Evolutionary conservation across 2,113 vertebrate species (phyloP), one percentile per base, ranked within the genome.

Genomic region (Polypterus senegalus): DNA sequence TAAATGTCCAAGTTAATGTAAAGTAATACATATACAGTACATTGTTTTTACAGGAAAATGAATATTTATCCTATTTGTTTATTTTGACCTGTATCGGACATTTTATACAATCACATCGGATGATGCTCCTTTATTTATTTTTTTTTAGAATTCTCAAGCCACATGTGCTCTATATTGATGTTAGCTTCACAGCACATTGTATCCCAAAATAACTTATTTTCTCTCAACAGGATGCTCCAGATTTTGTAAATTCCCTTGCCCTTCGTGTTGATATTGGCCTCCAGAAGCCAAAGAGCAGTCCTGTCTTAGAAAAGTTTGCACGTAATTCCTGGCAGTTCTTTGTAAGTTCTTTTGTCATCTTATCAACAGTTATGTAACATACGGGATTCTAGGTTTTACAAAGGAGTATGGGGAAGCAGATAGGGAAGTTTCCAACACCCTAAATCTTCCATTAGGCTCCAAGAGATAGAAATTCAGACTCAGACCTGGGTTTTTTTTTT

Each of bases 231-330:
- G 86, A 91, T 49, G 77, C 88, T 4, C 86, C 87, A 1, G 90
- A 97, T 70, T 80, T 90, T 59, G 79, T 92, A 7, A 92, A 81
- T 59, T 82, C 92, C 3, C 70, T 97, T 61, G 78, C 77, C 66
- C 58, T 96, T 59, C 89, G 88, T 46, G 77, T 96, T 65, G 87
- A 93, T 70, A 73, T 92, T 53, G 71, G 76, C 52, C 84, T 91
- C 68, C 71, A 72, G 62, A 83, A 79, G 55, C 74, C 82, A 58
- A 70, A 81, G 6, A 81, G 74, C 1, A 89, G 89, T 65, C 92
- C 93, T 9, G 84, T 89, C 46, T 86, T 97, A 0, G 86, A 96
- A 69, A 70, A 68, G 10, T 83, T 82, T 71, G 83, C 88, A 9
- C 77, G 82, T 43, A 75, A 57, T 1, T 79, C 86, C 68, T 88